phyloP scores from a whole-genome alignment of 1,140 invertebrate genomes.

The Ooceraea biroi region DNA sequence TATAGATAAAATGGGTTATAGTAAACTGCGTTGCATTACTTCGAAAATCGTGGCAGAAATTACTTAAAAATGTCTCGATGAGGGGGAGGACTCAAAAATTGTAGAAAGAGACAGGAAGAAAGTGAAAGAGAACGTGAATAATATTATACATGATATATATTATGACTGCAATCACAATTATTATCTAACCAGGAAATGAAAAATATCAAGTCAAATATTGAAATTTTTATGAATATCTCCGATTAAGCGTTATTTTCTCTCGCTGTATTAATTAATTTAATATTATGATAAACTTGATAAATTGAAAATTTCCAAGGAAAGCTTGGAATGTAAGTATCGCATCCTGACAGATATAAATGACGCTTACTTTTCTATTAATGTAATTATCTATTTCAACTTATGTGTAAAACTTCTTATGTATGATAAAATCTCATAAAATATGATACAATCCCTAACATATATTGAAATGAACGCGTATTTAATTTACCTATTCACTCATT shows the following conservation, averaged over 20 bases:
- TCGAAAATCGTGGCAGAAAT: constrained; percentile 58
- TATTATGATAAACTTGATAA: no score
- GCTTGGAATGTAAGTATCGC: constrained; percentile 9
- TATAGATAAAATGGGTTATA: neutral
- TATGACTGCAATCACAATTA: neutral
- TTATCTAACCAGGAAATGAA: neutral
- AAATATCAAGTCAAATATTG: neutral
- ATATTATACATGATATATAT: no score
- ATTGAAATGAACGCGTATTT: no score
- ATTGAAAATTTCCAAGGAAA: neutral
- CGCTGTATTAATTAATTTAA: constrained; percentile 11
- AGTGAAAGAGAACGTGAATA: neutral
- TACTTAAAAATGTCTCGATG: constrained; percentile 17
- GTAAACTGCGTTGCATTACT: neutral
- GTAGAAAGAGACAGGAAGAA: constrained; percentile 28
- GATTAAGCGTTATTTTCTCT: neutral
- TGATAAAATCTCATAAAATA: neutral
- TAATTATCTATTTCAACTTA: constrained; percentile 40
- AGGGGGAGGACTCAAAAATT: constrained; percentile 22
- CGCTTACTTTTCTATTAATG: constrained; percentile 40
- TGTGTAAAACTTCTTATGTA: constrained; percentile 37
- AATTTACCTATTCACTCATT: no score
- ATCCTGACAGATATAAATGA: constrained; percentile 25
- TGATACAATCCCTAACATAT: no score
- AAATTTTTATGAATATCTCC: neutral